These are phyloP conservation scores for Rhamnusium bicolor DNA, from an alignment of 2,888 invertebrate species.

Conservation along the genomic window DNA sequence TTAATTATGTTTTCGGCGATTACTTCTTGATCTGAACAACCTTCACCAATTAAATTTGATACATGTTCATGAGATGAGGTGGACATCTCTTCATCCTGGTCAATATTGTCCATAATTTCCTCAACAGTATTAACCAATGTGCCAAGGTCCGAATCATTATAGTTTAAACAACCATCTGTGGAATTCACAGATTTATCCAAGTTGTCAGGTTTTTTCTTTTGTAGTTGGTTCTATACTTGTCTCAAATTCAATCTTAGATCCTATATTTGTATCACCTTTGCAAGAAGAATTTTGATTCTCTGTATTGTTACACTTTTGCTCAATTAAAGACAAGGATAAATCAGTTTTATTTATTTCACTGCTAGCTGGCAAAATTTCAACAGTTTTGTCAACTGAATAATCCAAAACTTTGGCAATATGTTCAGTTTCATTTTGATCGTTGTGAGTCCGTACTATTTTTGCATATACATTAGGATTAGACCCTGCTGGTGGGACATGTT, in stretches of 20 bases:
- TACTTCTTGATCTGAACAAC: background rate
- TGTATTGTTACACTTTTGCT: background rate
- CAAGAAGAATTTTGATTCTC: background rate
- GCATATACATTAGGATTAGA: constrained; percentile 24
- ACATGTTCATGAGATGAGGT: background rate
- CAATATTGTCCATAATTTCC: background rate
- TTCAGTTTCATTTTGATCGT: background rate
- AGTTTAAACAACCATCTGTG: background rate
- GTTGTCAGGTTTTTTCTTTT: constrained; percentile 1
- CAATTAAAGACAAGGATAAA: background rate
- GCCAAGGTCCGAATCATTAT: background rate
- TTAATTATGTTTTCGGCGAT: background rate
- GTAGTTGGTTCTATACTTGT: background rate
- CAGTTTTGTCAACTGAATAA: background rate
- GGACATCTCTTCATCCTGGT: too few relatives aligned
- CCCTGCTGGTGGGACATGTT: constrained; percentile 38
- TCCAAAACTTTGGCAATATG: constrained; percentile 4
- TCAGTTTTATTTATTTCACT: background rate
- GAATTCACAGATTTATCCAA: background rate
- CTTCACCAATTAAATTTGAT: background rate
- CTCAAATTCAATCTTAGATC: background rate
- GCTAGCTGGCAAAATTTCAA: background rate
- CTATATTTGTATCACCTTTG: background rate
- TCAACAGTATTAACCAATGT: background rate
- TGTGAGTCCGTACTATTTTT: constrained; percentile 5